These are phyloP conservation scores for Oxyteleia sp. DNA, from an alignment of 2,888 invertebrate genomes.

Conservation along the genomic window DNA sequence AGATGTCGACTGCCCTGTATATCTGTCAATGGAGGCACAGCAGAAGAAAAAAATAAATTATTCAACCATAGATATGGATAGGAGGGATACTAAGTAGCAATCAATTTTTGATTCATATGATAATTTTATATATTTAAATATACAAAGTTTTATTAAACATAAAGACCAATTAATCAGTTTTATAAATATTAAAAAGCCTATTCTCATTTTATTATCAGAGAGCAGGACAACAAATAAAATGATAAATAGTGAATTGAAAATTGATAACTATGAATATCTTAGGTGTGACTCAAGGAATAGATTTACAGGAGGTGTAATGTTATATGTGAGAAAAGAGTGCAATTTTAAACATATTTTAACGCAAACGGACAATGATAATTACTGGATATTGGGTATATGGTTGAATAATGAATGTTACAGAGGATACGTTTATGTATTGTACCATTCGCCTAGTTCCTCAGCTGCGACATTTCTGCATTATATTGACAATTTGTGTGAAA, in stretches of 20 bases:
- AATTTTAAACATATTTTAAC: not conserved
- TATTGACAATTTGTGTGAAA: too few species aligned
- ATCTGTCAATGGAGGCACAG: not conserved
- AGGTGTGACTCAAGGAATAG: constrained; percentile 16
- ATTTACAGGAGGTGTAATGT: constrained; percentile 15
- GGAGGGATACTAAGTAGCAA: too few species aligned
- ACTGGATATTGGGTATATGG: constrained; percentile 2
- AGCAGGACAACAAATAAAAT: not conserved
- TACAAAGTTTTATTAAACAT: constrained; percentile 20
- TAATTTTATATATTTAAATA: constrained; percentile 10
- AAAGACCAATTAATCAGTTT: constrained; percentile 8
- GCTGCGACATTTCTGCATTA: not conserved
- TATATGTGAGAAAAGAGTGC: not conserved
- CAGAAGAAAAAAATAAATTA: not conserved
- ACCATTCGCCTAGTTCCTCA: not conserved
- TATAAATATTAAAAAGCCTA: constrained; percentile 3
- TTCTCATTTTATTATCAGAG: not conserved
- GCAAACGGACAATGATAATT: not conserved
- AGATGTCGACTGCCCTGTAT: not conserved
- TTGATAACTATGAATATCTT: constrained; percentile 10
- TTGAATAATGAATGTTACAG: not conserved
- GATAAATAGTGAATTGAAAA: constrained; percentile 11
- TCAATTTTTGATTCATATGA: not conserved
- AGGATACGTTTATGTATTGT: not conserved
- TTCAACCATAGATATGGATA: too few species aligned